Conservation (phyloP, 1,140 invertebrate species). For the Panagrolaimus sp. region DNA sequence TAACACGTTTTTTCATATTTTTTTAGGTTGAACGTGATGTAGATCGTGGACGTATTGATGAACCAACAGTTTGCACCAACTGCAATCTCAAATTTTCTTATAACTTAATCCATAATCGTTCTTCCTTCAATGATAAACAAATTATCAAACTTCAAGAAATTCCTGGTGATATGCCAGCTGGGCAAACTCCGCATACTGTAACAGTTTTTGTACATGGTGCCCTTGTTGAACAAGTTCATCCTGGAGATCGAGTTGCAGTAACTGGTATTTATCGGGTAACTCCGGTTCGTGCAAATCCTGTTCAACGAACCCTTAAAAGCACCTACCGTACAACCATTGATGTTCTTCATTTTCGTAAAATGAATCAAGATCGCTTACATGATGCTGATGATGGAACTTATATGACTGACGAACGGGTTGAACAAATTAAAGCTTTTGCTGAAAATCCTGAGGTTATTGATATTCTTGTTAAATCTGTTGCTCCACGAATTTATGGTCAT, state of each 20-base stretch:
- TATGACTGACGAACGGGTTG: conserved; percentile 79
- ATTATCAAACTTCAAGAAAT: conserved; percentile 95
- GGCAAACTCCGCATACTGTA: conserved; percentile 92
- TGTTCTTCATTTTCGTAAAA: conserved; percentile 88
- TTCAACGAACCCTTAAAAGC: conserved; percentile 75
- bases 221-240: conserved; percentile 84
- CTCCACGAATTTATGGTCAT: conserved; percentile 96
- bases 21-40: conserved; percentile 51
- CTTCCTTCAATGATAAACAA: conserved; percentile 94
- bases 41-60: conserved; percentile 84
- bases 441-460: conserved; percentile 86
- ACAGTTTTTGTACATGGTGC: conserved; percentile 85
- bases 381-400: conserved; percentile 68
- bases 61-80: conserved; percentile 85
- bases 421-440: conserved; percentile 74
- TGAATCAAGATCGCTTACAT: conserved; percentile 76
- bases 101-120: conserved; percentile 86
- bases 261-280: conserved; percentile 90
- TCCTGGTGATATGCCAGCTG: conserved; percentile 94
- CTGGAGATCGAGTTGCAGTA: conserved; percentile 84
- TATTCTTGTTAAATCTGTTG: conserved; percentile 59
- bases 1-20: neutral
- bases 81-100: conserved; percentile 92
- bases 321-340: conserved; percentile 94
- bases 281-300: conserved; percentile 77